These are phyloP conservation scores for Oncorhynchus kisutch DNA, from an alignment of 2,113 vertebrate genomes.

Conservation along the genomic window DNA sequence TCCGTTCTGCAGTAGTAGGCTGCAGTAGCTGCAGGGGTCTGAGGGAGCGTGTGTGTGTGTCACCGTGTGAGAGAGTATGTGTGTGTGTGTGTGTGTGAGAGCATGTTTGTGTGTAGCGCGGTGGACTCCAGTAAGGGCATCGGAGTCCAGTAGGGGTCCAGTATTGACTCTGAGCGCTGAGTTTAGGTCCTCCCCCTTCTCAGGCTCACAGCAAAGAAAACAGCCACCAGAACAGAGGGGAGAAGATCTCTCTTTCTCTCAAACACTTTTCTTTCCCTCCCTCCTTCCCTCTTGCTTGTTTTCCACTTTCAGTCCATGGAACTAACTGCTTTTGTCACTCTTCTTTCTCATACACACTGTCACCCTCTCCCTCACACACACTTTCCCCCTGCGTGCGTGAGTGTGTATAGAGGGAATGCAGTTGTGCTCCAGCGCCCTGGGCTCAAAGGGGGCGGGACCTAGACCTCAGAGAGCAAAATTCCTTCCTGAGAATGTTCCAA, in stretches of 20 bases:
- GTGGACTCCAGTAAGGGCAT: neutral
- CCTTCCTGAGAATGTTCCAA: slow-evolving; percentile 73
- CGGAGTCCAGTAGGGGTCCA: neutral
- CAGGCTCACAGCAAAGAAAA: neutral
- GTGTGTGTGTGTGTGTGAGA: neutral
- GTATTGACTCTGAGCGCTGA: slow-evolving; percentile 27
- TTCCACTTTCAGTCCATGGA: neutral
- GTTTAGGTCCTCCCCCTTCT: slow-evolving; percentile 22
- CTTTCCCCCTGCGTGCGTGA: neutral
- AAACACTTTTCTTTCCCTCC: neutral
- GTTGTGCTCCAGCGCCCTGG: slow-evolving; percentile 61
- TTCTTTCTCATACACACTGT: slow-evolving; percentile 1
- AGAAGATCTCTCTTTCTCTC: neutral
- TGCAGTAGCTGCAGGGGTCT: slow-evolving; percentile 48
- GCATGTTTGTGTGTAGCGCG: neutral
- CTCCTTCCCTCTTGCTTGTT: neutral
- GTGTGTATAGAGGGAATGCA: slow-evolving; percentile 49
- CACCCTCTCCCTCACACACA: neutral
- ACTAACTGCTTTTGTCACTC: slow-evolving; percentile 38
- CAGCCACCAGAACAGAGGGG: too few relatives aligned
- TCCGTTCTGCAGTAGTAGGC: slow-evolving; percentile 31
- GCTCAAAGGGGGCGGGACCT: slow-evolving; percentile 56
- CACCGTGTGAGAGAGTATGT: too few relatives aligned
- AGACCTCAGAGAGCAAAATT: slow-evolving; percentile 76
- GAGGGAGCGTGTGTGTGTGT: slow-evolving; percentile 14